phyloP scores from a whole-genome alignment of 2,113 vertebrate species.

The Ciconia stormi region DNA sequence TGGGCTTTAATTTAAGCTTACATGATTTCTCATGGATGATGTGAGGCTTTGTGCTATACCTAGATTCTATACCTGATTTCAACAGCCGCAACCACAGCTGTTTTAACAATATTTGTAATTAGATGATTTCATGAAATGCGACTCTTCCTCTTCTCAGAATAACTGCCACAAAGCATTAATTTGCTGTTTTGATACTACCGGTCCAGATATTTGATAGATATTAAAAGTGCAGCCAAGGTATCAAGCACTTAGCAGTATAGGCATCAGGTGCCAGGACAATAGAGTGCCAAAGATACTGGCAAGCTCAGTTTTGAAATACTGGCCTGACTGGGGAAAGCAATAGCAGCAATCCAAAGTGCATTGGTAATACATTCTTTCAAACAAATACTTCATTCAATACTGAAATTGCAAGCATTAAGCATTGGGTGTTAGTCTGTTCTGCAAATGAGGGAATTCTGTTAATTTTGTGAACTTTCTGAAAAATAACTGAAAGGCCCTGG shows the following conservation, averaged over 20 bases:
- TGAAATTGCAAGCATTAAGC: background rate
- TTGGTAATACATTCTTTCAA: background rate
- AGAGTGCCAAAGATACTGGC: conserved; percentile 13
- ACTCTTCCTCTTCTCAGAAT: background rate
- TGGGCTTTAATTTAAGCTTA: background rate
- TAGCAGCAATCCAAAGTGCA: background rate
- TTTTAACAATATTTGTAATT: background rate
- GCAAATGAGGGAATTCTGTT: background rate
- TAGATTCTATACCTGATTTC: background rate
- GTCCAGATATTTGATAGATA: conserved; percentile 10
- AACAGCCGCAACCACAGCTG: background rate
- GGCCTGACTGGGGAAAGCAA: background rate
- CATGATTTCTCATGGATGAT: background rate
- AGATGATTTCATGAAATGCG: background rate
- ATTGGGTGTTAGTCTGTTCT: background rate
- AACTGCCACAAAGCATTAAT: conserved; percentile 8
- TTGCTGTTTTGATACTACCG: background rate
- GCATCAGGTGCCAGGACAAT: background rate
- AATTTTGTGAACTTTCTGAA: background rate
- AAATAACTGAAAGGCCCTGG: background rate
- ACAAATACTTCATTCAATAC: background rate
- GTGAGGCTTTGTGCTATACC: background rate
- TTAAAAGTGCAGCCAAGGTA: conserved; percentile 17
- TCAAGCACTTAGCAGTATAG: conserved; percentile 4
- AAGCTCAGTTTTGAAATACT: background rate